Base-by-base conservation (phyloP, 2,797 vertebrate species). In the Micromesistius poutassou region DNA sequence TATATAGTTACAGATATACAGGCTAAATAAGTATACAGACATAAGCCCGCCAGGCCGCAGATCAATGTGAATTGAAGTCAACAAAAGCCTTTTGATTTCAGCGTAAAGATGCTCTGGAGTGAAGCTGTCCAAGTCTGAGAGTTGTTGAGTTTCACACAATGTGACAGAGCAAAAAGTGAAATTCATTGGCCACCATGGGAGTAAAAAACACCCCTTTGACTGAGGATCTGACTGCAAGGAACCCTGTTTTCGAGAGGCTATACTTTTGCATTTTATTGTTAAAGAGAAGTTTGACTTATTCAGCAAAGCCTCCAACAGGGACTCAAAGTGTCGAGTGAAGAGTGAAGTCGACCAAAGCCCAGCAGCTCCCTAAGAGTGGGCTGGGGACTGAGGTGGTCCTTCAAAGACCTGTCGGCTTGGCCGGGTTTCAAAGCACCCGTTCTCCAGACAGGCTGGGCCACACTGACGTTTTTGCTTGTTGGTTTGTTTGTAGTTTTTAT, bases 251-350 rank as follows among this genome's bases (percentile, higher is more conserved):
- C 22, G 5, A 62, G 55, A 62, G 55, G 55, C n/a, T 25, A 22
- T 62, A 10, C 55, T n/a, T 62, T 62, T 9, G 55, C n/a, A 5
- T 25, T 62, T 62, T 62, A 62, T n/a, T 25, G 55, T 62, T 25
- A 62, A 62, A 62, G 55, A 62, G 55, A n/a, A 62, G 55, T 62
- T 62, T 62, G 55, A 62, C 55, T 62, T 62, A 62, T 62, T 25
- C 55, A 1, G 16, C 7, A 7, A 62, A n/a, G 55, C 55, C n/a
- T 7, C 40, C 40, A 16, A 62, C n/a, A 25, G 55, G 55, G 22
- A 62, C 55, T 25, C 55, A 62, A 62, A 62, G 22, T 62, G 55
- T 62, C 1, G 55, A 19, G 4, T 62, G n/a, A 62, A 62, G n/a
- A n/a, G n/a, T n/a, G n/a, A n/a, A n/a, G n/a, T n/a, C 55, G 25